Conservation (phyloP, 2,888 invertebrate genomes). For the Polyommatus icarus region DNA sequence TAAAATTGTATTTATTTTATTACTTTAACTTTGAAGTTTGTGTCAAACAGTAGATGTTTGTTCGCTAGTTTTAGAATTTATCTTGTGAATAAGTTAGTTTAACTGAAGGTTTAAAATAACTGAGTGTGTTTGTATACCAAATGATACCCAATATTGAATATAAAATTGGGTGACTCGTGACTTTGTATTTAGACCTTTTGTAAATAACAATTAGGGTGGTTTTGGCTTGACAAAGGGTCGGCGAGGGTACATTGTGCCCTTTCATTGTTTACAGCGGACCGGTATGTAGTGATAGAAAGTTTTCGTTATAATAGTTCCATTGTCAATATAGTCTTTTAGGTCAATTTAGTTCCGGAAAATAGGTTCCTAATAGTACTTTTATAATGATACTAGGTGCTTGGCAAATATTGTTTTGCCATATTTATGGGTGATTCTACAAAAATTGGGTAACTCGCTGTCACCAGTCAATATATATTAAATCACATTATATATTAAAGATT, state of each 20-base stretch:
- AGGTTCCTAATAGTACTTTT: not conserved
- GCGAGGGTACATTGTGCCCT: not conserved
- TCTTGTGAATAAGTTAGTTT: not conserved
- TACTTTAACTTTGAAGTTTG: too few relatives aligned
- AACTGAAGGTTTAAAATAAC: not conserved
- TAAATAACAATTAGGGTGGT: not conserved
- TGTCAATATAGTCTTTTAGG: conserved; percentile 4
- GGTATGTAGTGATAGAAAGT: conserved; percentile 25
- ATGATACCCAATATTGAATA: conserved; percentile 14
- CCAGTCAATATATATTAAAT: too few relatives aligned
- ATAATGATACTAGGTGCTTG: not conserved
- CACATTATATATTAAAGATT: too few relatives aligned
- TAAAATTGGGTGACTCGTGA: not conserved
- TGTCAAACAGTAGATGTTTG: not conserved
- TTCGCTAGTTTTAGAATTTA: not conserved
- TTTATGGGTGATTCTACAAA: too few relatives aligned
- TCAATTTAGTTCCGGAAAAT: not conserved
- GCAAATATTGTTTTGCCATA: too few relatives aligned
- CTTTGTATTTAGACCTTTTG: not conserved
- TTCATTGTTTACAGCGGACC: not conserved
- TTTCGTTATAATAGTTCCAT: conserved; percentile 21
- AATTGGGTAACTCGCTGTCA: too few relatives aligned
- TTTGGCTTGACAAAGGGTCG: not conserved
- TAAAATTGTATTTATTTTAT: too few relatives aligned
- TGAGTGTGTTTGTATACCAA: not conserved